Evolutionary conservation across 2,113 vertebrate species (phyloP).

Genomic region (Phyllostomus hastatus): DNA sequence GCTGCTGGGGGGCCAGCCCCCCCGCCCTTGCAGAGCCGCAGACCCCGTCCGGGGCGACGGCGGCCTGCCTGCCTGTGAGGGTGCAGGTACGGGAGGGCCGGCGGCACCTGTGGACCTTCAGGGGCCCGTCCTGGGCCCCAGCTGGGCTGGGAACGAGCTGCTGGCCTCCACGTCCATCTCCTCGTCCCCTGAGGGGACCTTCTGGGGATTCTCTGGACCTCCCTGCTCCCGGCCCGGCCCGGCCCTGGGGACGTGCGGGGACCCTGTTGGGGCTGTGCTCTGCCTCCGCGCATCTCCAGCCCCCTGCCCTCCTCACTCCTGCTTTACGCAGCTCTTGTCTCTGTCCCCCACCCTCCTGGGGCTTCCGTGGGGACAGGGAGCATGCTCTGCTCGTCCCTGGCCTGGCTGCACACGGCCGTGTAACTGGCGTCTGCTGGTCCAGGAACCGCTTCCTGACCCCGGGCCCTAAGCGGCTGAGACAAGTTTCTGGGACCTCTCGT

Average conservation of each 20-base stretch:
- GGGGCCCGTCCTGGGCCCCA: not conserved
- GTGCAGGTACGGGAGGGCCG: not conserved
- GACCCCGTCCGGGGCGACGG: not conserved
- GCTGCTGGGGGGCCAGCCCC: rapidly evolving
- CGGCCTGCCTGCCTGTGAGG: not conserved
- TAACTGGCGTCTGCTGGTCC: not conserved
- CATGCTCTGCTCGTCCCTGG: not conserved
- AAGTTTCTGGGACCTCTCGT: too few species aligned
- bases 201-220: not conserved
- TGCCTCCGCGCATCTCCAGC: rapidly evolving
- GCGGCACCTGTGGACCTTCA: not conserved
- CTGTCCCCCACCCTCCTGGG: not conserved
- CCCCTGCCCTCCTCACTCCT: rapidly evolving
- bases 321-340: not conserved
- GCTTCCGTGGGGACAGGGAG: rapidly evolving
- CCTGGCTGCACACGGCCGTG: rapidly evolving
- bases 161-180: not conserved
- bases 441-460: not conserved
- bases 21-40: too few species aligned
- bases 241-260: rapidly evolving
- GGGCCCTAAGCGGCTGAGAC: rapidly evolving
- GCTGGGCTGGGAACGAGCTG: too few species aligned
- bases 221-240: rapidly evolving
- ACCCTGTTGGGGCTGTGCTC: rapidly evolving
- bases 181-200: too few species aligned